phyloP scores from a whole-genome alignment of 2,888 invertebrate species.

The Urechis unicinctus region DNA sequence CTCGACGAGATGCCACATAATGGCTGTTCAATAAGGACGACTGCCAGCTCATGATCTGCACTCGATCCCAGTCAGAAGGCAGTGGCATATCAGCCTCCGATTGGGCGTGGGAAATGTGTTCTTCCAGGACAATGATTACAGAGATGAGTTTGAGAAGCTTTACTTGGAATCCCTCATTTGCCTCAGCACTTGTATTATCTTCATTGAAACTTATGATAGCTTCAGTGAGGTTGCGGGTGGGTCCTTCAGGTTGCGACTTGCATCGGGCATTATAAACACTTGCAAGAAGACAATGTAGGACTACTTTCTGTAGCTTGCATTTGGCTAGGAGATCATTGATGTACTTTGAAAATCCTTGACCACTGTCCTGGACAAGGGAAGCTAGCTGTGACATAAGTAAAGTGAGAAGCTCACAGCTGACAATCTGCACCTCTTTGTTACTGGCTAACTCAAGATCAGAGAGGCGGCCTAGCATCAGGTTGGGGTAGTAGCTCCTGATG shows the following conservation, averaged over 20 bases:
- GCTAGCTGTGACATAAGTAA: constrained; percentile 68
- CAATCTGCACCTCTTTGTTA: constrained; percentile 70
- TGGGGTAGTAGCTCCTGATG: constrained; percentile 71
- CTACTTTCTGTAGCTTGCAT: constrained; percentile 76
- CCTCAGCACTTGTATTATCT: constrained; percentile 32
- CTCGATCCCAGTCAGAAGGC: constrained; percentile 41
- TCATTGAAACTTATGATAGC: constrained; percentile 70
- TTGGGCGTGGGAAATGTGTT: constrained; percentile 53
- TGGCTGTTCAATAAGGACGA: constrained; percentile 22
- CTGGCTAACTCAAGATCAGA: constrained; percentile 62
- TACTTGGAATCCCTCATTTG: constrained; percentile 44
- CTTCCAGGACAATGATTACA: constrained; percentile 69
- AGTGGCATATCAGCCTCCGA: constrained; percentile 17
- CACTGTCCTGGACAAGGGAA: constrained; percentile 68
- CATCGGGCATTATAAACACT: constrained; percentile 59
- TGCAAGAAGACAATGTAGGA: constrained; percentile 73
- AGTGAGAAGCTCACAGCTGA: constrained; percentile 68
- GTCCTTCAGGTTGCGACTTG: constrained; percentile 29
- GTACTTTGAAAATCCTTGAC: constrained; percentile 70
- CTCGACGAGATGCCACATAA: constrained; percentile 35
- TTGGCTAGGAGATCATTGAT: constrained; percentile 65
- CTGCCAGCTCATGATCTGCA: constrained; percentile 52
- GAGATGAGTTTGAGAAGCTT: constrained; percentile 58
- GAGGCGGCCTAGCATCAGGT: constrained; percentile 63
- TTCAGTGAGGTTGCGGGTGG: constrained; percentile 69